Evolutionary conservation across 2,888 invertebrate genomes (phyloP).

Genomic region (Drosophila kuntzei): DNA sequence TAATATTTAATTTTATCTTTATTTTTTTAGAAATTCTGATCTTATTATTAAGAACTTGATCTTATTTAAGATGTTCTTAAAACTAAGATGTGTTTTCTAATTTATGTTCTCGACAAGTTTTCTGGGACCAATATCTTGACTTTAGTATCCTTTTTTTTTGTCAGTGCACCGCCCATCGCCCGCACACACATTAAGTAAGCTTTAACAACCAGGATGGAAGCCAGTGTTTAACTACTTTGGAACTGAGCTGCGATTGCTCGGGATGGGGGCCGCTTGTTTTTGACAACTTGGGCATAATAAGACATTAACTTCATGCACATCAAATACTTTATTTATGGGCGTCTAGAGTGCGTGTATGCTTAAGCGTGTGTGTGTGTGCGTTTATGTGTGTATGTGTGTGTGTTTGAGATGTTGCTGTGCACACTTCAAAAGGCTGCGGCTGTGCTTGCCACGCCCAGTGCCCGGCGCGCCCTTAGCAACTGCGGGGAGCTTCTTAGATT

Average conservation of each 20-base stretch:
- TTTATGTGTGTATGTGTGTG: conserved; percentile 12
- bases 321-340: conserved; percentile 80
- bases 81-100: too few relatives aligned
- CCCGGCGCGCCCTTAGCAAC: conserved; percentile 26
- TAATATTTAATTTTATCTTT: too few relatives aligned
- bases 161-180: conserved; percentile 16
- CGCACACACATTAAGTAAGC: conserved; percentile 64
- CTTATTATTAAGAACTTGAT: too few relatives aligned
- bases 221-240: conserved; percentile 58
- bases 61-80: too few relatives aligned
- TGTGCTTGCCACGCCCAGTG: conserved; percentile 67
- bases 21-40: too few relatives aligned
- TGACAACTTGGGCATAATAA: conserved; percentile 82
- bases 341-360: conserved; percentile 69
- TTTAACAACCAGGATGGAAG: conserved; percentile 53
- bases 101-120: too few relatives aligned
- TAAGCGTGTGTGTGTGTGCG: conserved; percentile 25
- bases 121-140: too few relatives aligned
- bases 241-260: conserved; percentile 4
- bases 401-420: conserved; percentile 38
- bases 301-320: conserved; percentile 83
- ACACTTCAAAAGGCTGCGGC: conserved; percentile 74
- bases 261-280: conserved; percentile 71
- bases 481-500: conserved; percentile 60
- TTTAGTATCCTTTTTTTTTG: too few relatives aligned